Evolutionary conservation across 2,888 invertebrate species (phyloP).

Genomic region (Synergus japonicus): DNA sequence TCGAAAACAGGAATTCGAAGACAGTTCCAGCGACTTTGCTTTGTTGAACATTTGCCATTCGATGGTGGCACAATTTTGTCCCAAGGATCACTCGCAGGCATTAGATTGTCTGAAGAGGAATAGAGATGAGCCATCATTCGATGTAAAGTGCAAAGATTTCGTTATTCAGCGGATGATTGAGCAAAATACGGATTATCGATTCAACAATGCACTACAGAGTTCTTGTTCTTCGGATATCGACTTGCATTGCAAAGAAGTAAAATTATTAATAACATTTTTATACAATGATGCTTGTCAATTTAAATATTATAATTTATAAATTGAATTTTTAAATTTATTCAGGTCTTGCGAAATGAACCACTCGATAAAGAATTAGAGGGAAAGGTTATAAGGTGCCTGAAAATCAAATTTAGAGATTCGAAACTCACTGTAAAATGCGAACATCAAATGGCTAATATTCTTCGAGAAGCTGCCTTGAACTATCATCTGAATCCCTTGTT

Average conservation of each 20-base stretch:
- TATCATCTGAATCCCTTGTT: conserved; percentile 93
- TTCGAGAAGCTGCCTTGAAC: conserved; percentile 94
- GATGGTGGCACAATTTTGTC: conserved; percentile 92
- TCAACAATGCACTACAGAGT: conserved; percentile 90
- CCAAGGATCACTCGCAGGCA: conserved; percentile 83
- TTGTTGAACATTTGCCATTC: conserved; percentile 90
- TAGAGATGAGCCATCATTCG: conserved; percentile 88
- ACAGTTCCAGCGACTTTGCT: conserved; percentile 92
- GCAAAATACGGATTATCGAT: conserved; percentile 92
- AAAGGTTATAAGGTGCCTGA: conserved; percentile 90
- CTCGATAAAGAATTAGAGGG: conserved; percentile 88
- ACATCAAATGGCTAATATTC: conserved; percentile 88
- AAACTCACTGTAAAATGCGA: conserved; percentile 88
- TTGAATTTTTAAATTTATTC: not conserved
- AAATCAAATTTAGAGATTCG: conserved; percentile 87
- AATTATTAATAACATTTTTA: conserved; percentile 55
- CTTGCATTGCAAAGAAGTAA: conserved; percentile 82
- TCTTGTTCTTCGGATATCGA: conserved; percentile 91
- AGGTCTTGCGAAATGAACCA: conserved; percentile 68
- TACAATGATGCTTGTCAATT: not conserved
- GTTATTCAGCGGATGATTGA: conserved; percentile 94
- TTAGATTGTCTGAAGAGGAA: conserved; percentile 89
- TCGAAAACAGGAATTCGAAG: conserved; percentile 90
- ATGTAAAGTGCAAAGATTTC: conserved; percentile 89
- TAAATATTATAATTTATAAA: not conserved